phyloP scores from a whole-genome alignment of 2,888 invertebrate species.

The Lacanobia oleracea region DNA sequence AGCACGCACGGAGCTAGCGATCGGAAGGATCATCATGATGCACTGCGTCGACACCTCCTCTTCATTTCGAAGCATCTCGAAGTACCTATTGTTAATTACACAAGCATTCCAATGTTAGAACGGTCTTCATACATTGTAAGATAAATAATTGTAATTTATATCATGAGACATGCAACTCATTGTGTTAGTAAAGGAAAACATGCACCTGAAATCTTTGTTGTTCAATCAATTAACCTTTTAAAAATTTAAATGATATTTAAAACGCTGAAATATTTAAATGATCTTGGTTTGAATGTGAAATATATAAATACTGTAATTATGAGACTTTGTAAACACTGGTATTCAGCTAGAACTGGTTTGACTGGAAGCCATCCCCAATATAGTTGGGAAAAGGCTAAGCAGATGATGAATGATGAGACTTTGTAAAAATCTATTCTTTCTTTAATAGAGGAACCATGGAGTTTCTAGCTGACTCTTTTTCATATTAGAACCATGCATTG shows the following conservation, averaged over 20 bases:
- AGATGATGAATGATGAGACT: too few species aligned
- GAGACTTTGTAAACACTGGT: too few species aligned
- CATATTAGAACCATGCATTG: too few species aligned
- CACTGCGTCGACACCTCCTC: background rate
- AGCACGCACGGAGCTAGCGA: background rate
- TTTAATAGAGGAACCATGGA: too few species aligned
- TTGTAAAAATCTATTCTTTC: too few species aligned
- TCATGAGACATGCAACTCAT: slow-evolving; percentile 25
- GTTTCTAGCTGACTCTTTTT: too few species aligned
- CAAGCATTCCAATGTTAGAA: slow-evolving; percentile 39
- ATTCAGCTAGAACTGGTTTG: too few species aligned
- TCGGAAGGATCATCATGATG: background rate
- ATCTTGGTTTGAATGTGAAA: background rate
- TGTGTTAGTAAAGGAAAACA: slow-evolving; percentile 23
- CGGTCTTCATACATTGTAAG: slow-evolving; percentile 7
- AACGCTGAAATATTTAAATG: background rate
- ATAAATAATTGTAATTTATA: background rate
- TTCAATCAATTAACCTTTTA: slow-evolving; percentile 9
- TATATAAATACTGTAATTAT: too few species aligned
- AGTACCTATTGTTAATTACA: slow-evolving; percentile 53
- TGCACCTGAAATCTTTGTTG: slow-evolving; percentile 5
- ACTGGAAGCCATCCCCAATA: too few species aligned
- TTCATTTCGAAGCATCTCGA: slow-evolving; percentile 17
- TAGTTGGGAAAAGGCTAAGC: too few species aligned
- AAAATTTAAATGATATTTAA: too few species aligned